These are phyloP conservation scores for Hyposoter dolosus DNA, from an alignment of 2,888 invertebrate species.

Conservation along the genomic window DNA sequence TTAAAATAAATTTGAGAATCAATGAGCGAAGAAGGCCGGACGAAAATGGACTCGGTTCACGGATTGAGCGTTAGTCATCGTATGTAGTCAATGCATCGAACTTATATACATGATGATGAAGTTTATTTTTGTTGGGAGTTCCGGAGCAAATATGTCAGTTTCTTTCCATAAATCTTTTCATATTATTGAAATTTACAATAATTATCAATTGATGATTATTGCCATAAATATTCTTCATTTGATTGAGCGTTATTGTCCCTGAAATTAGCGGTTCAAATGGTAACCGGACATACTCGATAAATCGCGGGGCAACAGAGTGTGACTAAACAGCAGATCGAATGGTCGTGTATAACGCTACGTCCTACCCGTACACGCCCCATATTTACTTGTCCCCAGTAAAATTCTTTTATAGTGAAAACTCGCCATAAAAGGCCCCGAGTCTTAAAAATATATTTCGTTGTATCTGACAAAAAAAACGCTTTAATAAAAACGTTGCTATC, in stretches of 20 bases:
- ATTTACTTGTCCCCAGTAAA: not conserved
- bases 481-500: not conserved
- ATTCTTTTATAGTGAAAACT: not conserved
- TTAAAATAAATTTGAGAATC: too few relatives aligned
- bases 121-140: not conserved
- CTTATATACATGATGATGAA: not conserved
- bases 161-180: not conserved
- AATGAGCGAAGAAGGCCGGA: too few relatives aligned
- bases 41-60: too few relatives aligned
- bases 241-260: not conserved
- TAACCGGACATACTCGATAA: conserved; percentile 73
- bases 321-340: conserved; percentile 73
- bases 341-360: conserved; percentile 58
- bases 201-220: not conserved
- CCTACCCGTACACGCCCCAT: conserved; percentile 25
- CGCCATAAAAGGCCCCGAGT: not conserved
- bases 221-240: not conserved
- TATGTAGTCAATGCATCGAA: not conserved
- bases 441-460: not conserved
- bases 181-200: not conserved
- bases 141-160: not conserved
- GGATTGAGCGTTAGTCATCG: too few relatives aligned
- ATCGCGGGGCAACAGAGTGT: conserved; percentile 74
- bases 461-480: not conserved
- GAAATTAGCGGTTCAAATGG: conserved; percentile 31